A percentile compares a stretch with the other conserved stretches of the same genome.
Conservation (phyloP, 2,113 vertebrate genomes). For the Strigops habroptila region DNA sequence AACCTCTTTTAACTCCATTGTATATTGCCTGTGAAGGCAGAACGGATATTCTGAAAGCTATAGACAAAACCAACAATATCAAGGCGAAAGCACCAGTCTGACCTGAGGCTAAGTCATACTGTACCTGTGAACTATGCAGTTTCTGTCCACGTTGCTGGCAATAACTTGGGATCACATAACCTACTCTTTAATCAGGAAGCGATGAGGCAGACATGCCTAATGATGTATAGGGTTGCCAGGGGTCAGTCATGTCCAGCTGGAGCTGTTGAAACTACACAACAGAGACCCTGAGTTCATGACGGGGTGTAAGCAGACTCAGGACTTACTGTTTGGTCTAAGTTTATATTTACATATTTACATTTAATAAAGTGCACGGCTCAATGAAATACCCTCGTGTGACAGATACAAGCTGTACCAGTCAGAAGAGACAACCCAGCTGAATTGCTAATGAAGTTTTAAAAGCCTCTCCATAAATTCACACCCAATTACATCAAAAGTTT, state of each 20-base stretch:
- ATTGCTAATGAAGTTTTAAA: not conserved
- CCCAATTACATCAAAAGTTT: not conserved
- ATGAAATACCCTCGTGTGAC: not conserved
- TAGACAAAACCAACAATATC: not conserved
- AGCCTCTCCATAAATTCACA: not conserved
- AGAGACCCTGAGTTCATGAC: not conserved
- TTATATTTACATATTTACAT: not conserved
- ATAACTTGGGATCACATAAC: not conserved
- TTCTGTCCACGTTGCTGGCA: not conserved
- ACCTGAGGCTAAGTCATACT: not conserved
- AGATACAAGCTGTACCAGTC: not conserved
- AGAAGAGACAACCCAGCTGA: not conserved
- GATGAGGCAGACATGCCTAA: not conserved
- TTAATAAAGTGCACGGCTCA: not conserved
- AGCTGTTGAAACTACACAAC: not conserved
- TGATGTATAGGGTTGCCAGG: not conserved
- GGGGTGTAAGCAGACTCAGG: not conserved
- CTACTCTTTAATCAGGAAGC: not conserved
- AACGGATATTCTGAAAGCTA: not conserved
- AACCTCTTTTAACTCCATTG: not conserved
- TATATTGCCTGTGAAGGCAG: not conserved
- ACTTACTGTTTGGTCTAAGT: not conserved
- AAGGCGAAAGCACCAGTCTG: not conserved
- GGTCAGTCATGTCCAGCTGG: not conserved
- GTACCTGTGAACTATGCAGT: not conserved